Conservation (phyloP, 2,113 vertebrate genomes). For the Clarias batrachus region DNA sequence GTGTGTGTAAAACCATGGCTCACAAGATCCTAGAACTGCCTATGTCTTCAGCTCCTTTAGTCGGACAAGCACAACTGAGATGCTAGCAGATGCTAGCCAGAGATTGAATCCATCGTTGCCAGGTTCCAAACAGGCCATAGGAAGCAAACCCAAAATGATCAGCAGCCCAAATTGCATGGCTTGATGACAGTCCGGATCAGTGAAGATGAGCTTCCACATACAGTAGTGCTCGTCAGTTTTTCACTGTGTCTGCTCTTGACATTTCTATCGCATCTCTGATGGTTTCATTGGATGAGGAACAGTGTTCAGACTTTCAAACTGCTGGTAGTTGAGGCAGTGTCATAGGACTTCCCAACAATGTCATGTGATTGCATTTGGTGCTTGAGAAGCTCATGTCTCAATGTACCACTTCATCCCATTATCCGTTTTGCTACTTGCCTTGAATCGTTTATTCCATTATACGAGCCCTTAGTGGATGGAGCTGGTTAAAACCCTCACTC, state of each 20-base stretch:
- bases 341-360: not conserved
- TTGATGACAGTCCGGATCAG: not conserved
- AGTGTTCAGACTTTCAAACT: not conserved
- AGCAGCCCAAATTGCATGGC: not conserved
- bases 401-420: constrained; percentile 1
- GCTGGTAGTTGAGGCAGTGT: not conserved
- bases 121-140: not conserved
- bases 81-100: no score
- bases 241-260: not conserved
- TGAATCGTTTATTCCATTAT: not conserved
- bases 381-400: not conserved
- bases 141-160: not conserved
- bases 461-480: not conserved
- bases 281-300: not conserved
- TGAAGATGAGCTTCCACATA: not conserved
- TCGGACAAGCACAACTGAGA: no score
- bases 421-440: constrained; percentile 1
- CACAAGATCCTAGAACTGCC: not conserved
- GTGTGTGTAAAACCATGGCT: not conserved
- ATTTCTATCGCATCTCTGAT: not conserved
- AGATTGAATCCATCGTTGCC: not conserved
- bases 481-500: not conserved
- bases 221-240: not conserved
- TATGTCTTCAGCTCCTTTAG: not conserved
- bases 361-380: not conserved